phyloP scores from a whole-genome alignment of 2,113 vertebrate genomes.

The Eulacestoma nigropectus region DNA sequence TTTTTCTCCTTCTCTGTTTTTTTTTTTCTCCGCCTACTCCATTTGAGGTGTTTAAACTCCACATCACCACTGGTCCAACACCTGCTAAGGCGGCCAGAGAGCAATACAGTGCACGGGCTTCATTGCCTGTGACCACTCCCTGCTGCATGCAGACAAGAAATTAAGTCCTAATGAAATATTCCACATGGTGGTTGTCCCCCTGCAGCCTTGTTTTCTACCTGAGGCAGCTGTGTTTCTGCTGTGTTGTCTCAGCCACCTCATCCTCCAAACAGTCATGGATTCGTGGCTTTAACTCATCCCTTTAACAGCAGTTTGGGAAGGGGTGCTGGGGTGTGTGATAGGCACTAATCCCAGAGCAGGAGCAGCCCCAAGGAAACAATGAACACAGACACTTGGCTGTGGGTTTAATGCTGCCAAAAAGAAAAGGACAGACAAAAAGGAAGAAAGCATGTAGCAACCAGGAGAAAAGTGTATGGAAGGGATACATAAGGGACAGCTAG shows the following conservation, averaged over 20 bases:
- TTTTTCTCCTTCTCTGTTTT: not conserved
- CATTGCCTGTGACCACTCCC: not conserved
- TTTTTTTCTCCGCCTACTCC: not conserved
- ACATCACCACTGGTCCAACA: not conserved
- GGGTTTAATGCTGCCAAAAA: not conserved
- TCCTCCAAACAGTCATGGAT: rapidly evolving
- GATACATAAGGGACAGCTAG: not conserved
- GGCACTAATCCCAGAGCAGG: not conserved
- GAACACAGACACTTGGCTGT: not conserved
- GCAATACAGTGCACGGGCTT: not conserved
- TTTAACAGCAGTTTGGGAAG: not conserved
- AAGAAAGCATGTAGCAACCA: not conserved
- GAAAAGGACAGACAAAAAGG: not conserved
- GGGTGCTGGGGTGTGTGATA: not conserved
- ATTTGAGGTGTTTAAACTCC: not conserved
- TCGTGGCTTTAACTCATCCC: rapidly evolving
- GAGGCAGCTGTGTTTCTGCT: not conserved
- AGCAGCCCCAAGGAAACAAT: not conserved
- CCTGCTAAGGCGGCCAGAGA: not conserved
- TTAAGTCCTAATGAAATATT: not conserved
- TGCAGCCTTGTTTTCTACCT: not conserved
- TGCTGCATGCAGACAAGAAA: not conserved
- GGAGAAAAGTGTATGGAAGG: not conserved
- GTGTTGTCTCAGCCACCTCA: not conserved
- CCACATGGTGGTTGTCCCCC: not conserved